Base-by-base conservation (phyloP, 1,140 invertebrate genomes). In the Drosophila repletoides region DNA sequence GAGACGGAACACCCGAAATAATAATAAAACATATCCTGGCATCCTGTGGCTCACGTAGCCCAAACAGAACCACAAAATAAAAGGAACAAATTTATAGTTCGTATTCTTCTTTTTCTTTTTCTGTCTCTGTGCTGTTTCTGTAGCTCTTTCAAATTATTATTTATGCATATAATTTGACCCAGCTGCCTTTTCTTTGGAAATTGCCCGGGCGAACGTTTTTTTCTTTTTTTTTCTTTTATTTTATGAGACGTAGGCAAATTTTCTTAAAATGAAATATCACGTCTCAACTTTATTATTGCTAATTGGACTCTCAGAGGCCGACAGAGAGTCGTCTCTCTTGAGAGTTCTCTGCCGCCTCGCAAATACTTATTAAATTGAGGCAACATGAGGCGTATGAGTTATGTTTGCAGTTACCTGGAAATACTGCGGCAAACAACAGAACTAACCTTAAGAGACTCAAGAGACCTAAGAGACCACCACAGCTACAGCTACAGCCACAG, bases 201-300 rank as follows among this genome's bases (percentile, higher is more conserved):
- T 34, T 51, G 76, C 29, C 40, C 52, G 26, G 34, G 9, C 22
- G 41, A 51, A 31, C 0, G 48, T 43, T 58, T 45, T 41, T 56
- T 69, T 72, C 24, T 17, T n/a, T 19, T 49, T 28, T 4, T 36
- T 7, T 19, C 12, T 21, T 14, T 12, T 7, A n/a, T 61, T 67
- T 68, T 68, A 63, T 63, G 65, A 10, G 12, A 64, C 64, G 81
- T 86, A 86, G 80, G 80, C 80, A 86, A 86, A 86, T 86, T 86
- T 86, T 61, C 61, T 56, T 51, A 61, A 86, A 86, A 86, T 86
- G 84, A 86, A 86, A 87, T 86, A 86, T 86, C 80, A 86, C 80
- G 80, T 87, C 81, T 86, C 80, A 87, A 70, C 80, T 86, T 86
- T 86, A 86, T 86, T 86, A 86, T 87, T 84, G 81, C 80, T 86